A percentile compares a stretch with the other conserved stretches of the same genome.
Evolutionary conservation across 1,140 invertebrate genomes (phyloP).

Genomic region (Tetraneura akinire): DNA sequence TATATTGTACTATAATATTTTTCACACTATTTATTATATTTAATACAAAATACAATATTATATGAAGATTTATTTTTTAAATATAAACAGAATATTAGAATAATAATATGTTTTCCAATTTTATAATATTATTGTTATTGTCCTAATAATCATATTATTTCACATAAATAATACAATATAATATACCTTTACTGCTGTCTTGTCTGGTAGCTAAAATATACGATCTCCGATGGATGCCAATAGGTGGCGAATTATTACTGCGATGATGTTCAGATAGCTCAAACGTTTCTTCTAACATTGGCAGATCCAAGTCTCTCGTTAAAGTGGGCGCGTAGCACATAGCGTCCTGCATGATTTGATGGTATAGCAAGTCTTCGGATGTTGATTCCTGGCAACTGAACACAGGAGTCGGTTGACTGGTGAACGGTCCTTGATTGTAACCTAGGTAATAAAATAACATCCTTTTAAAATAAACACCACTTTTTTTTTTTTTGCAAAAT

Average conservation of each 20-base stretch:
- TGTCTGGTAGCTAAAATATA: slow-evolving; percentile 55
- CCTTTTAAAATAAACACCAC: no score
- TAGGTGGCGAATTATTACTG: slow-evolving; percentile 39
- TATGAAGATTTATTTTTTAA: no score
- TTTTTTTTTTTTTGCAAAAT: no score
- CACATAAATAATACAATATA: no score
- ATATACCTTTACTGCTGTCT: slow-evolving; percentile 43
- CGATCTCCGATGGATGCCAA: slow-evolving; percentile 54
- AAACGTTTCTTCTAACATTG: slow-evolving; percentile 53
- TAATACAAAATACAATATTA: no score
- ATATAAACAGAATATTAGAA: no score
- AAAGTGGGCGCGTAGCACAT: slow-evolving; percentile 55
- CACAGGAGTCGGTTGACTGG: slow-evolving; percentile 43
- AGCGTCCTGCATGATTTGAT: slow-evolving; percentile 56
- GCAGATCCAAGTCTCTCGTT: slow-evolving; percentile 53
- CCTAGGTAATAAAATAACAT: not conserved
- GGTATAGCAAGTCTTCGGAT: slow-evolving; percentile 55
- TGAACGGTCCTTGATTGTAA: slow-evolving; percentile 39
- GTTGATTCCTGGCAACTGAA: slow-evolving; percentile 40
- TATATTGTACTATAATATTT: no score
- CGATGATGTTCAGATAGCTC: slow-evolving; percentile 30
- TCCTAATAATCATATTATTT: no score
- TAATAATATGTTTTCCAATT: no score
- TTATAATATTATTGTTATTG: no score
- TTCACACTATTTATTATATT: no score